Base-by-base conservation (phyloP, 2,113 vertebrate genomes). In the Thinocorus orbignyianus region DNA sequence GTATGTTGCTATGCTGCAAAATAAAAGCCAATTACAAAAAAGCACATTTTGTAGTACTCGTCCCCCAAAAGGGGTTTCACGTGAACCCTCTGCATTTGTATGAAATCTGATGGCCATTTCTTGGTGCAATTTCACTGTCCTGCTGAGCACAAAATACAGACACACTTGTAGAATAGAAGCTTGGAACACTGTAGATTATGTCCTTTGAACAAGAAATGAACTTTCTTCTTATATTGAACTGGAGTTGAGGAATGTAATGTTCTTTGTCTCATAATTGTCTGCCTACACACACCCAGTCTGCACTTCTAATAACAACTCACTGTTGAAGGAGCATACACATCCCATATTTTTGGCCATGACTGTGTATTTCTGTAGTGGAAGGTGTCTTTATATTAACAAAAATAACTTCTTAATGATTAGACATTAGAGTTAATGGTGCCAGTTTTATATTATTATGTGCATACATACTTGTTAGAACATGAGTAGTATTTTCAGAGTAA, bases 121-220 rank as follows among this genome's bases (percentile, higher is more conserved):
- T 97, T 95, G 85, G 93, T 95, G 95, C 96, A 89, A 96, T 97
- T 92, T 96, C 93, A 88, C 69, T 92, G 70, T 91, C 92, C 64
- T 95, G 91, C 90, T 97, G 94, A 96, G 92, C 93, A 64, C 37
- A 60, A 93, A 97, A 97, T 96, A 85, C 70, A 96, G 88, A 77
- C 94, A 79, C 60, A 95, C 77, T 96, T 97, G 94, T n/a, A 85
- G 95, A 97, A 97, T 77, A 95, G 97, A 95, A 97, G 93, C 94
- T 96, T 96, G 93, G 90, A 97, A 95, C 93, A 61, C 92, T 91
- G 93, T 95, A 96, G 96, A 95, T 96, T 95, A 91, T 76, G 81
- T 97, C 71, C 70, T 97, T 97, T 97, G 81, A 97, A 87, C 93
- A 98, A 91, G 91, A 97, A 97, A 95, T 96, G 84, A 96, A 90